phyloP scores from a whole-genome alignment of 2,113 vertebrate species.

The Talpa occidentalis region DNA sequence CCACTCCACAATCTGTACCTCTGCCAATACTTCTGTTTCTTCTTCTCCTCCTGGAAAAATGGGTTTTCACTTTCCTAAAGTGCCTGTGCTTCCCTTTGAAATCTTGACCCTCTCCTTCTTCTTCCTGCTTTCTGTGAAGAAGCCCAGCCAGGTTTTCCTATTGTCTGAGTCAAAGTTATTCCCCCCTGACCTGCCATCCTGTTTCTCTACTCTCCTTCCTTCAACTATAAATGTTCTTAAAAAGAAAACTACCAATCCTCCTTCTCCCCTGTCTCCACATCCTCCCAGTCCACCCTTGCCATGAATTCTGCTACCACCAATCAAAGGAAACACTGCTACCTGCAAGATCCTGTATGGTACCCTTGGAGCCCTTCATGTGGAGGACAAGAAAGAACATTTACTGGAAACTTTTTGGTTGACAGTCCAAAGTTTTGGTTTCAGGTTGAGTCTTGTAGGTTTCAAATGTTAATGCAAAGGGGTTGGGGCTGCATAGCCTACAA shows the following conservation, averaged over 20 bases:
- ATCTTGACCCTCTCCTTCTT: too few relatives aligned
- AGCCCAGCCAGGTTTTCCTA: accelerated
- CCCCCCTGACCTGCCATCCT: background rate
- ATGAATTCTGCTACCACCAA: background rate
- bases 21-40: too few relatives aligned
- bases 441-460: background rate
- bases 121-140: background rate
- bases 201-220: background rate
- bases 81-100: background rate
- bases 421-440: too few relatives aligned
- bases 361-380: accelerated
- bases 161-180: too few relatives aligned
- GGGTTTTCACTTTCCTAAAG: background rate
- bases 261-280: background rate
- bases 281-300: background rate
- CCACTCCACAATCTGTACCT: accelerated
- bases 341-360: too few relatives aligned
- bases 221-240: background rate
- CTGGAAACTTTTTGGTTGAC: accelerated
- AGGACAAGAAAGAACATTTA: accelerated
- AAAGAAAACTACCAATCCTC: background rate
- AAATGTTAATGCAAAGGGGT: background rate
- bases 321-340: background rate
- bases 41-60: background rate
- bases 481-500: background rate